Conservation (phyloP, 37 sponge, comb jelly and placozoan genomes). For the Dysidea cf. avara region DNA sequence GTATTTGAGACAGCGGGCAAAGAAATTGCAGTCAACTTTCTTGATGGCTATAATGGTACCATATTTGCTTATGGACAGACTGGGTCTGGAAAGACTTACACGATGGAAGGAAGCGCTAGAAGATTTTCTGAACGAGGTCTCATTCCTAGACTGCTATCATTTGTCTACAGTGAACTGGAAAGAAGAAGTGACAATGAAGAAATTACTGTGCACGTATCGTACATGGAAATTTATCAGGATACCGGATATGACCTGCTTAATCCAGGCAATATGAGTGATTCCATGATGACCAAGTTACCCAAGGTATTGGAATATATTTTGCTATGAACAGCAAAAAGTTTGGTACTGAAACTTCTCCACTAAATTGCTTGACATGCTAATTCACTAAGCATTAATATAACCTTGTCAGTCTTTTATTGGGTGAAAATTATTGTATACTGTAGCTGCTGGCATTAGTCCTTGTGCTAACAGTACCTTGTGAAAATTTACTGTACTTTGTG, state of each 20-base stretch:
- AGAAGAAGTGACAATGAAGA: constrained; percentile 39
- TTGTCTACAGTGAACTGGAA: constrained; percentile 43
- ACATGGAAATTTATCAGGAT: constrained; percentile 92
- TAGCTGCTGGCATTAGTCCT: no score
- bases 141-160: constrained; percentile 64
- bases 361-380: no score
- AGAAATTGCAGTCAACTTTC: constrained; percentile 62
- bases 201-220: constrained; percentile 67
- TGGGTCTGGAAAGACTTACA: no score
- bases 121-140: constrained; percentile 75
- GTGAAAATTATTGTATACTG: no score
- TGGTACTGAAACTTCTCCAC: no score
- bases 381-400: no score
- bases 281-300: constrained; percentile 69
- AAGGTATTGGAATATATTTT: no score
- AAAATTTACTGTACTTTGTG: no score
- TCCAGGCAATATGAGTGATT: constrained; percentile 56
- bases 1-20: constrained; percentile 57
- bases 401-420: no score
- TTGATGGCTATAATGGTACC: constrained; percentile 88
- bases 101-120: constrained; percentile 70
- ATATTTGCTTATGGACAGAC: constrained; percentile 95
- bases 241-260: constrained; percentile 87
- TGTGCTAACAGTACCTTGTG: no score
- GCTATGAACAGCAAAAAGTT: no score